Percentiles rank a stretch among this genome's conserved stretches.
These are phyloP conservation scores for Acromyrmex heyeri DNA, from an alignment of 1,140 invertebrate genomes.

Conservation along the genomic window DNA sequence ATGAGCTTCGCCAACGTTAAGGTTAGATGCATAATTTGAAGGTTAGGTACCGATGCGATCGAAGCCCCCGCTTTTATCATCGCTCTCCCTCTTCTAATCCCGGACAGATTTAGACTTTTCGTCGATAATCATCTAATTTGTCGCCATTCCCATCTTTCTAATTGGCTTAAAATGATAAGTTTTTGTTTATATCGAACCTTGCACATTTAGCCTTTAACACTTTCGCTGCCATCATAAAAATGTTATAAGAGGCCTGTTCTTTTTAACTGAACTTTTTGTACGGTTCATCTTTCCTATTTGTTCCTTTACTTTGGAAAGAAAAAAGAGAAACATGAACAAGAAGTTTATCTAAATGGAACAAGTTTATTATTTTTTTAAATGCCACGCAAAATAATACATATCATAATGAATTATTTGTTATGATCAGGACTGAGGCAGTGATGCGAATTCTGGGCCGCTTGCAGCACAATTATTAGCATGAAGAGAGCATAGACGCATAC, in stretches of 20 bases:
- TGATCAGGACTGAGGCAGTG: background rate
- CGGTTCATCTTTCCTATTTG: too few relatives aligned
- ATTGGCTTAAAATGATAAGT: too few relatives aligned
- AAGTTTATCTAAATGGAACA: background rate
- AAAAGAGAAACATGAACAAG: too few relatives aligned
- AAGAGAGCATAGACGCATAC: too few relatives aligned
- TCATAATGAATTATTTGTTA: background rate
- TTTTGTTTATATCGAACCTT: background rate
- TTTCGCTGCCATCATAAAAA: background rate
- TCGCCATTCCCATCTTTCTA: background rate
- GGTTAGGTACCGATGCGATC: constrained; percentile 70
- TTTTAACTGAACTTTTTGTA: too few relatives aligned
- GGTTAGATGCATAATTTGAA: constrained; percentile 81
- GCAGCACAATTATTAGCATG: too few relatives aligned
- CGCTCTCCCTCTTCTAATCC: background rate
- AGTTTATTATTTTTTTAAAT: too few relatives aligned
- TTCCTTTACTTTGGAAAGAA: too few relatives aligned
- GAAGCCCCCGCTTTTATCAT: background rate
- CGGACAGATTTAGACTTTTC: background rate
- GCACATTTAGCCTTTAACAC: background rate
- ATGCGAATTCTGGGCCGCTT: too few relatives aligned
- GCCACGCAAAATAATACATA: background rate
- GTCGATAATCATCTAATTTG: background rate
- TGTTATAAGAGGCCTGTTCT: too few relatives aligned
- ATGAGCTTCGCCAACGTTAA: constrained; percentile 85